Base-by-base conservation (phyloP, 37 sponge, comb jelly and placozoan species). In the Ianthella basta region DNA sequence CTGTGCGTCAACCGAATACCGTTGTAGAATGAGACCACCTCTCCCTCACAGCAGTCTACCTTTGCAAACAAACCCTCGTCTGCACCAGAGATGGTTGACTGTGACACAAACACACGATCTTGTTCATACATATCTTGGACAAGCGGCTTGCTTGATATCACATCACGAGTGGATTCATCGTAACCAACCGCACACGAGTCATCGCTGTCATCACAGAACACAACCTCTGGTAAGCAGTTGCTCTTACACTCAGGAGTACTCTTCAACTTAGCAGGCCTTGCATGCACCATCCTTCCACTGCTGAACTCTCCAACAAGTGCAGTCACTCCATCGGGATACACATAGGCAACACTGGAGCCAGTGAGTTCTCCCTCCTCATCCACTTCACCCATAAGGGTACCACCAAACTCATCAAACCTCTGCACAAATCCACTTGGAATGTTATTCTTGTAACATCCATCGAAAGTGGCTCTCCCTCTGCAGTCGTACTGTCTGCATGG, bases 1-100 rank as follows among this genome's bases (percentile, higher is more conserved):
- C 60, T 30, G 41, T 93, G 93, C 0, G 87, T 83, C 20, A 93
- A 66, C 23, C 93, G 81, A 20, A 86, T 56, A 16, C 93, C 93
- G 30, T 93, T 93, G 65, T 93, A 93, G 68, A 89, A 93, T 40
- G 93, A 89, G 6, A 84, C 81, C 12, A 89, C 73, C 35, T 86
- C 77, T 21, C 65, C 82, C 64, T 21, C 82, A 68, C 35, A 20
- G 54, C 89, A 57, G 23, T 55, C 37, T 33, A 59, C 19, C 50
- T 83, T 93, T 4, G 90, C 90, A 87, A 93, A 93, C 64, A 93
- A 79, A 15, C 93, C 93, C 38, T 93, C 90, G 8, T 87, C 93
- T 33, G 86, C 86, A 29, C 75, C 85, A 0, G 80, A 60, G 16
- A 88, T 93, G 50, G 30, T 53, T 21, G 89, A 84, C 13, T 32